phyloP scores from a whole-genome alignment of 2,888 invertebrate genomes.

The Nymphalis urticae region DNA sequence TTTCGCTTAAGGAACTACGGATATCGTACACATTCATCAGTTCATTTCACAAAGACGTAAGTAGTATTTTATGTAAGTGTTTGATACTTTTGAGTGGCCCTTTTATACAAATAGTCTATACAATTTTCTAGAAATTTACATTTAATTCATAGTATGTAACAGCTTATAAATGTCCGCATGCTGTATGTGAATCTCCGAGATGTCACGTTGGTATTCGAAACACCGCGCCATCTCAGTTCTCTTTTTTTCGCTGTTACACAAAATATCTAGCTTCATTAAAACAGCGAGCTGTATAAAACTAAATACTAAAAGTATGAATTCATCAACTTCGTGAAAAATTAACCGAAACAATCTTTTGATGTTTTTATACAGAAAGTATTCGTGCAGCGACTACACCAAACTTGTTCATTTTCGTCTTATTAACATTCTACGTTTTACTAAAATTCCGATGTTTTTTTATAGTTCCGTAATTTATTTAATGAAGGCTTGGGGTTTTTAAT shows the following conservation, averaged over 20 bases:
- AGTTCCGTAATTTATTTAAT: conserved; percentile 34
- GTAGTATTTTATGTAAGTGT: too few relatives aligned
- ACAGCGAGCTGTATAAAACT: neutral
- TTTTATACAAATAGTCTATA: too few relatives aligned
- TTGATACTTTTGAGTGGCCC: too few relatives aligned
- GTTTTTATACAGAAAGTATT: conserved; percentile 4
- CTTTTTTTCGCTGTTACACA: neutral
- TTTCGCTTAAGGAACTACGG: too few relatives aligned
- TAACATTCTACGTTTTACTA: conserved; percentile 21
- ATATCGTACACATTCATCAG: too few relatives aligned
- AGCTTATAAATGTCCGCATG: too few relatives aligned
- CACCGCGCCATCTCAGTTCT: too few relatives aligned
- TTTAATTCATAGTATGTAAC: too few relatives aligned
- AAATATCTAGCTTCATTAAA: neutral
- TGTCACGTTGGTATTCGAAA: too few relatives aligned
- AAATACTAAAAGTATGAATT: conserved; percentile 2
- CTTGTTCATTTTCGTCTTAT: conserved; percentile 16
- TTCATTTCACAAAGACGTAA: too few relatives aligned
- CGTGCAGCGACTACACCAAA: neutral
- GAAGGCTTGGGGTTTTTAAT: conserved; percentile 27
- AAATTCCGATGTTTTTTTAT: conserved; percentile 20
- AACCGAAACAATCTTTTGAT: conserved; percentile 1
- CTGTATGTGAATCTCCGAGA: too few relatives aligned
- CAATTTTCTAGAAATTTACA: too few relatives aligned
- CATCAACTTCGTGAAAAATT: conserved; percentile 5